These are phyloP conservation scores for Athrips mouffetella DNA, from an alignment of 2,888 invertebrate species.

Conservation along the genomic window DNA sequence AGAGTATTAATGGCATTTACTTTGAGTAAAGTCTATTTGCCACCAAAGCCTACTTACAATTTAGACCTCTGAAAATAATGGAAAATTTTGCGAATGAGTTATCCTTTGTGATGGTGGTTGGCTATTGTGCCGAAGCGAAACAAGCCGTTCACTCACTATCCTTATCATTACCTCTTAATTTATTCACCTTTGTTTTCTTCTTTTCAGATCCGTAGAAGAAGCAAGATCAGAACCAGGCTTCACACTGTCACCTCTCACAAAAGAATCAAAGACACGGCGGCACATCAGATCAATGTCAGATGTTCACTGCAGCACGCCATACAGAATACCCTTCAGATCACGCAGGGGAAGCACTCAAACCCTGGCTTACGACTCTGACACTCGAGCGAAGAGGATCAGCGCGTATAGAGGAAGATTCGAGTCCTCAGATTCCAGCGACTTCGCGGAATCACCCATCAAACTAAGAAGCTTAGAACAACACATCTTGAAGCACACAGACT, in stretches of 20 bases:
- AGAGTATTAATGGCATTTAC: too few species aligned
- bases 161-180: background rate
- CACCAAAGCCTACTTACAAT: too few species aligned
- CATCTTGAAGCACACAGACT: slow-evolving; percentile 66
- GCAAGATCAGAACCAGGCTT: slow-evolving; percentile 42
- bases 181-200: slow-evolving; percentile 8
- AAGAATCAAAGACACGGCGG: slow-evolving; percentile 59
- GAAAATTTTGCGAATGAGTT: too few species aligned
- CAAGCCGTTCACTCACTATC: background rate
- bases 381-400: slow-evolving; percentile 52
- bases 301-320: slow-evolving; percentile 68
- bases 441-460: slow-evolving; percentile 49
- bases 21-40: too few species aligned
- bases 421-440: slow-evolving; percentile 67
- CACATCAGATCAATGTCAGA: slow-evolving; percentile 74
- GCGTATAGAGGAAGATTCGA: slow-evolving; percentile 49
- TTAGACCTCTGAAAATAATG: too few species aligned
- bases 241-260: slow-evolving; percentile 57
- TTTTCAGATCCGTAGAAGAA: slow-evolving; percentile 63
- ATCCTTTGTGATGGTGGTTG: too few species aligned
- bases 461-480: slow-evolving; percentile 54
- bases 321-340: slow-evolving; percentile 55
- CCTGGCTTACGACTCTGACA: slow-evolving; percentile 66
- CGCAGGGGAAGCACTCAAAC: slow-evolving; percentile 54
- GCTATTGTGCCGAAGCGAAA: too few species aligned